Conservation (phyloP, 1,140 invertebrate species). For the Manduca sexta region DNA sequence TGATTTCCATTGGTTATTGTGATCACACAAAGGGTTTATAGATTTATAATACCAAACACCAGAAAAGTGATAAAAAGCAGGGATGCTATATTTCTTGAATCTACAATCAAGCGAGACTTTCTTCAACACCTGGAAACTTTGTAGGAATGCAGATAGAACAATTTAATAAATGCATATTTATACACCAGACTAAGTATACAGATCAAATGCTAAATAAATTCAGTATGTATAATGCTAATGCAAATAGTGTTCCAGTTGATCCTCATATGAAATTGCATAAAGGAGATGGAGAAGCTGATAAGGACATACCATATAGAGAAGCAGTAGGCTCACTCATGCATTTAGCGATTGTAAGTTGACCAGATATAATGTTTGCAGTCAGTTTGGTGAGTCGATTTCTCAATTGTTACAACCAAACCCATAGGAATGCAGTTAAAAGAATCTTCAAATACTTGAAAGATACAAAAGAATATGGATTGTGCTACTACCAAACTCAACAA, state of each 20-base stretch:
- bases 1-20: slow-evolving; percentile 5
- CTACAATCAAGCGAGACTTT: slow-evolving; percentile 1
- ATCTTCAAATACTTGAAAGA: slow-evolving; percentile 25
- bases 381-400: slow-evolving; percentile 53
- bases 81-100: slow-evolving; percentile 12
- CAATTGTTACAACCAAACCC: slow-evolving; percentile 31
- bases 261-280: slow-evolving; percentile 21
- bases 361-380: slow-evolving; percentile 28
- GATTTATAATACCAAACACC: slow-evolving; percentile 1
- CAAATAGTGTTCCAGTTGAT: slow-evolving; percentile 22
- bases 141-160: slow-evolving; percentile 26
- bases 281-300: slow-evolving; percentile 2
- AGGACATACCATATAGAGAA: slow-evolving; percentile 35
- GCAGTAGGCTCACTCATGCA: slow-evolving; percentile 60
- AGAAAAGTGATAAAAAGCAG: slow-evolving; percentile 4
- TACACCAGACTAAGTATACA: slow-evolving; percentile 27
- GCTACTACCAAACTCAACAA: slow-evolving; percentile 12
- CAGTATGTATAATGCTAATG: slow-evolving; percentile 22
- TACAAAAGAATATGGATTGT: slow-evolving; percentile 4
- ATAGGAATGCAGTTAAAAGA: slow-evolving; percentile 36
- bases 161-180: slow-evolving; percentile 14
- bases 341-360: slow-evolving; percentile 27
- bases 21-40: background rate
- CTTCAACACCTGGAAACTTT: no score
- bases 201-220: slow-evolving; percentile 24